Evolutionary conservation across 2,797 vertebrate species (phyloP), one percentile per base, ranked within the genome.

Genomic region (Acipenser oxyrinchus): DNA sequence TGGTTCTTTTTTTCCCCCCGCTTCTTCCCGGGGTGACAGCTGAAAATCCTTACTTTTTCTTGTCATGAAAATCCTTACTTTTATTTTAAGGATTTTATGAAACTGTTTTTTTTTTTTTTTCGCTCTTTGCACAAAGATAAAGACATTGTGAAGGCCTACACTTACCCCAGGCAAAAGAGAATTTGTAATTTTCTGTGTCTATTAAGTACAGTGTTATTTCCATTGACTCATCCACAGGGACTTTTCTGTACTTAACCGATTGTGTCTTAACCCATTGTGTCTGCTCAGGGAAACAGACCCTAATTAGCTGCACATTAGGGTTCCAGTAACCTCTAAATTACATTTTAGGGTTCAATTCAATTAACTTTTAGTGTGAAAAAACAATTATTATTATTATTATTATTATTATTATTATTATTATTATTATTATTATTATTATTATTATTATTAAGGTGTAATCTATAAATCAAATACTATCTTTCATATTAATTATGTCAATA

Each of bases 181-280:
- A 77, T 62, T 59, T 69, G 78, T 78, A 71, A 77, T 78, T 81
- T 77, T 78, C 76, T 76, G 51, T 82, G 77, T 77, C 74, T 75
- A 6, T 77, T 73, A 83, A 79, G 69, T 60, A 61, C 49, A 0
- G 10, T 37, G 63, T 71, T 73, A 67, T 11, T n/a, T 76, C 69
- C 71, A 53, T 3, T 68, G 70, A 69, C 66, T 81, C 68, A 63
- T 65, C 73, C 48, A 53, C 13, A 10, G 58, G 65, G 61, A 18
- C 62, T 12, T 62, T 70, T 66, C 51, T 63, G 3, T 13, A 11
- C 58, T 64, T 60, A 60, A 67, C 37, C 57, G 59, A 48, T 66
- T 66, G 60, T 10, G 64, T 51, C 48, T 13, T 18, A 60, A 67
- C 37, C 57, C 64, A 48, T 57, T 66, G 60, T 10, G 64, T 51